phyloP scores from a whole-genome alignment of 2,113 vertebrate species.

The Peucedramus taeniatus region DNA sequence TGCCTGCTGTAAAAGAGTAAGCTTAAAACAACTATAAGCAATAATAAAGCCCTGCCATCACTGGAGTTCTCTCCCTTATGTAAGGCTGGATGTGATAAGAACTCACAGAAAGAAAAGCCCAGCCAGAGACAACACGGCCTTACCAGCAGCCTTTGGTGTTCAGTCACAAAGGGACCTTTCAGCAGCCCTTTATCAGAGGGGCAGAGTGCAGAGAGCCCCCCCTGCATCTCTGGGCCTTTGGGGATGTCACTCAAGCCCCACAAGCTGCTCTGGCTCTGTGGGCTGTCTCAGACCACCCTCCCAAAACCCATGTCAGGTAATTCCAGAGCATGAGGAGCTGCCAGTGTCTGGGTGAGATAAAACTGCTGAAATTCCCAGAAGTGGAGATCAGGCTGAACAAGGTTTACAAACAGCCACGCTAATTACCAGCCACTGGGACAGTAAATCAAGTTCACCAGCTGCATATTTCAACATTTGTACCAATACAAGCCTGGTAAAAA shows the following conservation, averaged over 20 bases:
- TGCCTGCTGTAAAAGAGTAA: neutral
- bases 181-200: neutral
- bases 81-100: neutral
- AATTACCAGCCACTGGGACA: neutral
- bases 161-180: neutral
- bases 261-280: rapidly evolving
- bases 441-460: neutral
- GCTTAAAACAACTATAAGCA: slow-evolving; percentile 11
- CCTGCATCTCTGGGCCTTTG: neutral
- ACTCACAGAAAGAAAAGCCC: neutral
- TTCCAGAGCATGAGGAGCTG: neutral
- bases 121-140: neutral
- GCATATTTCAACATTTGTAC: neutral
- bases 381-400: neutral
- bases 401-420: neutral
- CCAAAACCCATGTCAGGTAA: rapidly evolving
- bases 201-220: neutral
- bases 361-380: neutral
- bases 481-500: neutral
- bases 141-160: neutral
- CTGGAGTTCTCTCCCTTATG: neutral
- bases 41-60: neutral
- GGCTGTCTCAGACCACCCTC: rapidly evolving
- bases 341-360: neutral
- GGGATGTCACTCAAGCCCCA: neutral